phyloP scores from a whole-genome alignment of 2,888 invertebrate genomes.

The Gastrophysa polygoni region DNA sequence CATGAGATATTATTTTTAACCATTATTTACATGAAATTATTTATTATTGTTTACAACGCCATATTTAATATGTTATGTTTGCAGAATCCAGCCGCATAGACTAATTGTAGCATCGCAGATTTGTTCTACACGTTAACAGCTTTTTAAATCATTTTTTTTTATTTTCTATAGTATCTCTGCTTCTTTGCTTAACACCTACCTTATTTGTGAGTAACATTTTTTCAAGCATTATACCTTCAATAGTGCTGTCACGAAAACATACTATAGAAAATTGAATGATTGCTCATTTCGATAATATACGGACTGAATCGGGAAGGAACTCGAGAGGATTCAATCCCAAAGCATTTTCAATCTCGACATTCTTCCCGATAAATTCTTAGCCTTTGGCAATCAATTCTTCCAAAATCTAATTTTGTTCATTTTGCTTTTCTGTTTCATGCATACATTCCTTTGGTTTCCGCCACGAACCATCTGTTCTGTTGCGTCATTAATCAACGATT shows the following conservation, averaged over 20 bases:
- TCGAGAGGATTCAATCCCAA: too few relatives aligned
- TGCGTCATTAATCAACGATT: slow-evolving; percentile 31
- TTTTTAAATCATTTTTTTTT: slow-evolving; percentile 44
- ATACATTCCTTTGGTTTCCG: slow-evolving; percentile 50
- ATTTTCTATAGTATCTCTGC: slow-evolving; percentile 24
- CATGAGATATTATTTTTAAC: slow-evolving; percentile 38
- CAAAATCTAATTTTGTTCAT: slow-evolving; percentile 38
- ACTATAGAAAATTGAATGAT: neutral
- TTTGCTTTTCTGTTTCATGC: slow-evolving; percentile 59
- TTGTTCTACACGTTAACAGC: slow-evolving; percentile 56
- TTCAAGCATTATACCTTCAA: slow-evolving; percentile 21
- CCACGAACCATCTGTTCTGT: slow-evolving; percentile 29
- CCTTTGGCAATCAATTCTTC: slow-evolving; percentile 15
- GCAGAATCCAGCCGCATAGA: slow-evolving; percentile 58
- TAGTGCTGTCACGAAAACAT: neutral
- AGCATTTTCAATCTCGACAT: neutral
- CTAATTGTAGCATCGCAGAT: slow-evolving; percentile 58
- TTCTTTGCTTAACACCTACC: slow-evolving; percentile 35
- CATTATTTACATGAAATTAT: slow-evolving; percentile 37
- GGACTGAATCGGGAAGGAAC: neutral
- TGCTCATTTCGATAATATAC: too few relatives aligned
- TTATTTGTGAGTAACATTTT: slow-evolving; percentile 34
- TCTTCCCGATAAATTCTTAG: slow-evolving; percentile 5
- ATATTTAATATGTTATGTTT: slow-evolving; percentile 58
- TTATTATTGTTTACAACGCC: slow-evolving; percentile 47